Conservation (phyloP, 2,888 invertebrate genomes). For the Chaetogeoica ovagalla region DNA sequence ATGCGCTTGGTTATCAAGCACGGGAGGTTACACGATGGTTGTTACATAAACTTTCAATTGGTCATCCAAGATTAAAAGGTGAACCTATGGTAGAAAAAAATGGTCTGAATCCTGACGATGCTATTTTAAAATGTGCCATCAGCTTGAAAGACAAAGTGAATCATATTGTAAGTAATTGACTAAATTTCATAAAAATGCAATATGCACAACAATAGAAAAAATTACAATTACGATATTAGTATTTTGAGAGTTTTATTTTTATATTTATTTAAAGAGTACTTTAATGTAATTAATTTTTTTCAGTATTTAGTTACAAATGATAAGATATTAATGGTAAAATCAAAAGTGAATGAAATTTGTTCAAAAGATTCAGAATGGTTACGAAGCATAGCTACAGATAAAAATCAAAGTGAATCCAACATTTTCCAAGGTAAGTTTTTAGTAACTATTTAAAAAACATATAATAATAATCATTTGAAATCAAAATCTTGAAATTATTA, state of each 20-base stretch:
- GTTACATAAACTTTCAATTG: conserved; percentile 13
- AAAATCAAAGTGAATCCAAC: background rate
- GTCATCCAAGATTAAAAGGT: conserved; percentile 43
- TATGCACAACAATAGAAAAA: background rate
- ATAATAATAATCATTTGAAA: no score
- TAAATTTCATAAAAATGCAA: background rate
- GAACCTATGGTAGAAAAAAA: conserved; percentile 26
- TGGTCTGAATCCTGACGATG: conserved; percentile 16
- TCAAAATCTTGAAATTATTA: no score
- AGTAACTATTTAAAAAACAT: no score
- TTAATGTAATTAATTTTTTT: background rate
- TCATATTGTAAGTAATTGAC: conserved; percentile 27
- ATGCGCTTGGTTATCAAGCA: conserved; percentile 19
- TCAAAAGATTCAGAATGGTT: conserved; percentile 30
- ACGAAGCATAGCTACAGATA: background rate
- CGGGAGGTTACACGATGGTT: conserved; percentile 38
- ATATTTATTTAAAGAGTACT: background rate
- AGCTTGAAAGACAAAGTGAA: conserved; percentile 21
- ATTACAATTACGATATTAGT: no score
- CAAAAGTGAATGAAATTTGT: conserved; percentile 26
- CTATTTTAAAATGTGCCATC: conserved; percentile 42
- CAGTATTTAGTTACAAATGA: conserved; percentile 38
- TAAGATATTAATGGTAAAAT: conserved; percentile 40
- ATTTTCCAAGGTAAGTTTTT: conserved; percentile 22
- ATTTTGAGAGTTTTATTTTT: no score